These are phyloP conservation scores for Xestobium rufovillosum DNA, from an alignment of 2,888 invertebrate genomes.

Conservation along the genomic window DNA sequence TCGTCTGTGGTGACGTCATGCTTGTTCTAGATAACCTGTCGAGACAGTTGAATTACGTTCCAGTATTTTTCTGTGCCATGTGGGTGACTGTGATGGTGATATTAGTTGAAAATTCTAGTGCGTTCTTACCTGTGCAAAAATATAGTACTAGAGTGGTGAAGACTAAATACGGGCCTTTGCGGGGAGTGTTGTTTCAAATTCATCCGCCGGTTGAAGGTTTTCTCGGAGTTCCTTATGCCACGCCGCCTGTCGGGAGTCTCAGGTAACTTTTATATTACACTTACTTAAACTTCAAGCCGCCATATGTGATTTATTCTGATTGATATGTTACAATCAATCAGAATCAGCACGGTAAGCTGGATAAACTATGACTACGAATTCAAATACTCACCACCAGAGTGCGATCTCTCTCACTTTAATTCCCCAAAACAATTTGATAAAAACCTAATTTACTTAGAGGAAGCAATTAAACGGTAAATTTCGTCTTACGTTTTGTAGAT, in stretches of 20 bases:
- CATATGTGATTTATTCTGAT: no score
- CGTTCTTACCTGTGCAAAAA: conserved; percentile 57
- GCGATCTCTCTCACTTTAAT: no score
- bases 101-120: conserved; percentile 45
- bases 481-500: no score
- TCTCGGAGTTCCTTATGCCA: conserved; percentile 89
- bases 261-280: conserved; percentile 49
- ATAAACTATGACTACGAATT: no score
- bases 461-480: no score
- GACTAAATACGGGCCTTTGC: conserved; percentile 83
- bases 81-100: conserved; percentile 51
- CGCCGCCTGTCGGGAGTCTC: conserved; percentile 81
- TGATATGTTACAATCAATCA: no score
- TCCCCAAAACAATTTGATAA: no score
- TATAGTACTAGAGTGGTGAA: conserved; percentile 76
- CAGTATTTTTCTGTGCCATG: conserved; percentile 35
- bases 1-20: conserved; percentile 39
- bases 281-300: conserved; percentile 2
- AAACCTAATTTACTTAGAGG: no score
- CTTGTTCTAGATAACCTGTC: conserved; percentile 34
- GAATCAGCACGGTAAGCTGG: no score
- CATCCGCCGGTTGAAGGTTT: conserved; percentile 84
- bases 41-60: conserved; percentile 36
- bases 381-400: no score
- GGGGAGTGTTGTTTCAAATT: conserved; percentile 76